Conservation (phyloP, 2,888 invertebrate species). For the Meiosimyza platycephala region DNA sequence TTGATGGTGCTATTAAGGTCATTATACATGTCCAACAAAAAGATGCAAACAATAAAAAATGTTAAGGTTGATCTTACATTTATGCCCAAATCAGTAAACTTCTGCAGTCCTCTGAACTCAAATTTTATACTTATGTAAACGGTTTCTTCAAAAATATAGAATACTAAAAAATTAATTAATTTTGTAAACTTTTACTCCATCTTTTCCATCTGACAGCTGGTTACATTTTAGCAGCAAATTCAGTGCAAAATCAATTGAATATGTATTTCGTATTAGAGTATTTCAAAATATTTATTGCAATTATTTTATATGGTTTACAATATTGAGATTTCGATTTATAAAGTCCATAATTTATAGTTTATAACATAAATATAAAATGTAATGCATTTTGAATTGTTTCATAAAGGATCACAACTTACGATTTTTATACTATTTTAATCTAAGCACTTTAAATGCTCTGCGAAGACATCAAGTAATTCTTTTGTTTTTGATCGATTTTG, state of each 20-base stretch:
- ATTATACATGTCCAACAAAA: slow-evolving; percentile 81
- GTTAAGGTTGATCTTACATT: not conserved
- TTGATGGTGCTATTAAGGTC: slow-evolving; percentile 84
- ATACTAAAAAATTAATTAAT: no score
- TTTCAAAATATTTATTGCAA: slow-evolving; percentile 7
- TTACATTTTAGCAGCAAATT: no score
- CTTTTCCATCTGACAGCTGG: no score
- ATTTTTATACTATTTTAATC: slow-evolving; percentile 5
- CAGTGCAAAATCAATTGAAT: no score
- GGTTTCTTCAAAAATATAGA: no score
- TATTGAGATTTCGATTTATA: not conserved
- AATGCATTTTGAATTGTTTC: slow-evolving; percentile 14
- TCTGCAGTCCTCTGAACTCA: no score
- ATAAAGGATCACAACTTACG: slow-evolving; percentile 14
- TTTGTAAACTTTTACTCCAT: no score
- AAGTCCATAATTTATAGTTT: slow-evolving; percentile 15
- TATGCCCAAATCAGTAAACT: no score
- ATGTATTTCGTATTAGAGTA: no score
- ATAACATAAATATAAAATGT: slow-evolving; percentile 1
- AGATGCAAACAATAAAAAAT: slow-evolving; percentile 68
- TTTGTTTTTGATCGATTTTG: slow-evolving; percentile 33
- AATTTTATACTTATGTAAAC: no score
- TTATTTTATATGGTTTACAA: slow-evolving; percentile 19
- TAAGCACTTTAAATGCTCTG: slow-evolving; percentile 28
- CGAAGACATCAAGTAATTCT: slow-evolving; percentile 20